Conservation (phyloP, 2,888 invertebrate genomes). For the Heterodera filipjevi region DNA sequence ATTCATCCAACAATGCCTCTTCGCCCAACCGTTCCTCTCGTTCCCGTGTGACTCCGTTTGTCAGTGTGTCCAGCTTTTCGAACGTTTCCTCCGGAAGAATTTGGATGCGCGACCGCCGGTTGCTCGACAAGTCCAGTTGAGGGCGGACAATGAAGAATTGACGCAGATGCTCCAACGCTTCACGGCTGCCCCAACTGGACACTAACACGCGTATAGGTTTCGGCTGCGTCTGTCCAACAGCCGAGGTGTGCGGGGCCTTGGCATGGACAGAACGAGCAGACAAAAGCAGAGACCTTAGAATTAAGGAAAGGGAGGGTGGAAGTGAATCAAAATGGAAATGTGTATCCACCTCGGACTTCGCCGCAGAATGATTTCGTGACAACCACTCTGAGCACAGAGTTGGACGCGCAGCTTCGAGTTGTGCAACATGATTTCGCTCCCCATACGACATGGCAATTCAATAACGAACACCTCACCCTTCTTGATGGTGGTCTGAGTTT, state of each 20-base stretch:
- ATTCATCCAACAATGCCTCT: neutral
- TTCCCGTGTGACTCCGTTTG: neutral
- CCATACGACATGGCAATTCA: slow-evolving; percentile 10
- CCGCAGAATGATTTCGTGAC: slow-evolving; percentile 17
- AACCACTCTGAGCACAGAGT: slow-evolving; percentile 19
- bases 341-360: neutral
- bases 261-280: neutral
- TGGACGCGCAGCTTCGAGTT: slow-evolving; percentile 13
- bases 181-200: slow-evolving; percentile 13
- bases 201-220: slow-evolving; percentile 17
- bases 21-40: slow-evolving; percentile 1
- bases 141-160: slow-evolving; percentile 12
- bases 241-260: neutral
- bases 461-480: slow-evolving; percentile 4
- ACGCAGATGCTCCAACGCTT: neutral
- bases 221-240: neutral
- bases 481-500: neutral
- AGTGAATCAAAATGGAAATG: neutral
- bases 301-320: neutral
- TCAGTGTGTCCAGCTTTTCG: slow-evolving; percentile 7
- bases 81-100: slow-evolving; percentile 24
- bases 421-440: neutral
- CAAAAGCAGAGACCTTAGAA: neutral
- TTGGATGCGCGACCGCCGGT: neutral
- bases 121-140: slow-evolving; percentile 16